phyloP scores from a whole-genome alignment of 2,113 vertebrate genomes.

The Cricetomys ansorgei region DNA sequence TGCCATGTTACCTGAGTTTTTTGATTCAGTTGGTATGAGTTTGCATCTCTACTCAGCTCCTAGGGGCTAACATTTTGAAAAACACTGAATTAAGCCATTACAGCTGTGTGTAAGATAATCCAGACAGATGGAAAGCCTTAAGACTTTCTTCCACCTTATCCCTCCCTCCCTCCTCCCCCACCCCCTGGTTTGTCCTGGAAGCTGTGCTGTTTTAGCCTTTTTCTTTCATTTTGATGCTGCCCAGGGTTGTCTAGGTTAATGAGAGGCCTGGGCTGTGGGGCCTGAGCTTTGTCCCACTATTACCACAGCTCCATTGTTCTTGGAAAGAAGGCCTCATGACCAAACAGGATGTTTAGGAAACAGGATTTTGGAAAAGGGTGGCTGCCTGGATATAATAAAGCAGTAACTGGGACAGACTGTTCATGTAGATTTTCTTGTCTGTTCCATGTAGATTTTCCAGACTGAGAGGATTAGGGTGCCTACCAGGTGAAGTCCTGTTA shows the following conservation, averaged over 20 bases:
- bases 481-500: not conserved
- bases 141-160: not conserved
- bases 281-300: not conserved
- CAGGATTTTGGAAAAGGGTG: constrained; percentile 26
- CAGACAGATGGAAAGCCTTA: not conserved
- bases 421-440: not conserved
- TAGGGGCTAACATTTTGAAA: not conserved
- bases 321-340: constrained; percentile 25
- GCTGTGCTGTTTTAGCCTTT: not conserved
- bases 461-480: not conserved
- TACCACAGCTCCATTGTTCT: not conserved
- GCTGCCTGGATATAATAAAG: not conserved
- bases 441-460: not conserved
- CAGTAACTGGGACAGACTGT: not conserved
- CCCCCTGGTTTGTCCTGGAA: not conserved
- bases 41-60: constrained; percentile 13
- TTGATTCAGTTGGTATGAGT: constrained; percentile 40
- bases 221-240: not conserved
- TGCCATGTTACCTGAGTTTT: constrained; percentile 11
- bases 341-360: constrained; percentile 45
- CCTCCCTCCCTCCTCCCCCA: not conserved
- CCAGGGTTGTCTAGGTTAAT: not conserved
- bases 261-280: not conserved
- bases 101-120: constrained; percentile 16
- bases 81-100: not conserved